Evolutionary conservation across 2,888 invertebrate genomes (phyloP), one percentile per base, ranked within the genome.

Genomic region (Leptopterna dolabrata): DNA sequence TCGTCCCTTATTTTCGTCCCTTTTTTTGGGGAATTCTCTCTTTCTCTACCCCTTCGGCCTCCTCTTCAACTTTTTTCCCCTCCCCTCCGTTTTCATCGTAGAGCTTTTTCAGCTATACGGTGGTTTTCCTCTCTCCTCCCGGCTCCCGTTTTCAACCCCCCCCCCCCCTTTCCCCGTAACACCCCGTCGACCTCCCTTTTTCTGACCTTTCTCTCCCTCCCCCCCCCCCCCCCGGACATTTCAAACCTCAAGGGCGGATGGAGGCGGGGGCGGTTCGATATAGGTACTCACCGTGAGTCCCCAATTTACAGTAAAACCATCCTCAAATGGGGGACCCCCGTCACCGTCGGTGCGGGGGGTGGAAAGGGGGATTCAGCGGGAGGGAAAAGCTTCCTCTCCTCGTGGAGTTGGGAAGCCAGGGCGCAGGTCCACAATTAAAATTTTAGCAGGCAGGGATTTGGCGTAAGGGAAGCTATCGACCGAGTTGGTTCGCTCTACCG

Each of bases 21-120:
- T 51, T 51, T 78, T 78, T 36, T 36, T 81, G 30, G 81, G 36
- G 93, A 85, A 89, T 88, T 91, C 92, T 92, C 92, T 92, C 92
- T 92, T 92, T 92, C 92, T 92, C 92, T 92, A 92, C 91, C 92
- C 91, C 92, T 92, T 92, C 29, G 4, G 76, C 83, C 87, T 73
- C 88, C 76, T 80, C 87, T 76, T 87, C 87, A 86, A 87, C 87
- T 86, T 88, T 88, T 89, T 88, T 73, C 89, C 81, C 88, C 88
- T 85, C 86, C 89, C 81, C 88, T 88, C 86, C 86, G 88, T 89
- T 88, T 88, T 84, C 88, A 36, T 36, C 36, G 36, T 36, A 2
- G 36, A 36, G 36, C 36, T 7, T 36, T n/a, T 36, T 36, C 36
- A 86, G 88, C 76, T 86, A 84, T 88, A 89, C 83, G 85, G 89